These are phyloP conservation scores for Melinopterus prodromus DNA, from an alignment of 2,888 invertebrate genomes.

Conservation along the genomic window DNA sequence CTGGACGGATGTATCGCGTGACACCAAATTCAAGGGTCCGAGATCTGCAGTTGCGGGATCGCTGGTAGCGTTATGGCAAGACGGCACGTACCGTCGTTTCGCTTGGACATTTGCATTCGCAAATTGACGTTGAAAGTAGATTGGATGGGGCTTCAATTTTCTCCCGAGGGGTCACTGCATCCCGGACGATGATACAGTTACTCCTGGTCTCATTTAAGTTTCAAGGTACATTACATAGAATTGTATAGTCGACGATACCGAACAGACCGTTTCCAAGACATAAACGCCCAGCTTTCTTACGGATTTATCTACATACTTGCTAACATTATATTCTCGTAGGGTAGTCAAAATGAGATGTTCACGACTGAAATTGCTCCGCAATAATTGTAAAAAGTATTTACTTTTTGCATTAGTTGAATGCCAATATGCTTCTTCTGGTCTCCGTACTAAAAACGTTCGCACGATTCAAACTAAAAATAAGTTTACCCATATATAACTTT, in stretches of 20 bases:
- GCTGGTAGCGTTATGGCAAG: conserved; percentile 23
- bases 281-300: neutral
- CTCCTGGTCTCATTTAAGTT: conserved; percentile 14
- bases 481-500: no score
- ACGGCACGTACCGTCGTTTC: conserved; percentile 28
- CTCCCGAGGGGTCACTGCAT: conserved; percentile 17
- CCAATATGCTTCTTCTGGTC: no score
- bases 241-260: neutral
- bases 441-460: no score
- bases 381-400: no score
- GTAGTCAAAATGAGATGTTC: neutral
- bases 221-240: conserved; percentile 20
- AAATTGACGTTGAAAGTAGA: conserved; percentile 26
- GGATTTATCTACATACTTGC: neutral
- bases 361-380: no score
- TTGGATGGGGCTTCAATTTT: conserved; percentile 26
- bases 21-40: conserved; percentile 28
- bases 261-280: conserved; percentile 9
- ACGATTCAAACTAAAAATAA: no score
- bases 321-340: neutral
- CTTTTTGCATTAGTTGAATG: no score
- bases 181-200: neutral
- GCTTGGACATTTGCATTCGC: conserved; percentile 15
- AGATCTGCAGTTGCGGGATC: conserved; percentile 10
- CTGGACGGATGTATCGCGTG: conserved; percentile 37